phyloP scores from a whole-genome alignment of 1,140 invertebrate genomes.

The Bombus sibiricus region DNA sequence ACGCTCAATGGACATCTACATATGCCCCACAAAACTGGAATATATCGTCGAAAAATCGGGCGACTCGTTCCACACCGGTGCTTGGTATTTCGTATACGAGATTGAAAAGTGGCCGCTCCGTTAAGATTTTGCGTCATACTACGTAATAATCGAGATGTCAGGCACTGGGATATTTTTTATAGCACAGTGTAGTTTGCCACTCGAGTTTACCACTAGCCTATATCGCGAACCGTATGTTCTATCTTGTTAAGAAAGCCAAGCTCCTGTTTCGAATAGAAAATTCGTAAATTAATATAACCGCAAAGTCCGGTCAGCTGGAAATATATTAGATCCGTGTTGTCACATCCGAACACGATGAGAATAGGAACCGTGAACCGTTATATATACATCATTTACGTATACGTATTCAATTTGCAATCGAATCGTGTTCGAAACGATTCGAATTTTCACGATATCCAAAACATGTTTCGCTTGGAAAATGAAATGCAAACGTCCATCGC shows the following conservation, averaged over 20 bases:
- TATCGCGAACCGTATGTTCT: neutral
- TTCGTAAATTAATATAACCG: slow-evolving; percentile 23
- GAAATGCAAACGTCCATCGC: neutral
- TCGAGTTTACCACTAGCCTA: neutral
- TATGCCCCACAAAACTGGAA: slow-evolving; percentile 24
- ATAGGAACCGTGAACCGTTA: neutral
- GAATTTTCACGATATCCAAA: neutral
- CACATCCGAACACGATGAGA: neutral
- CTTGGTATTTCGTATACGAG: neutral
- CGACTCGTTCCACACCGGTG: neutral
- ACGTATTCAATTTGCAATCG: neutral
- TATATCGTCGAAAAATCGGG: slow-evolving; percentile 9
- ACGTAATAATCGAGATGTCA: neutral
- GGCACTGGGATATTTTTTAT: neutral
- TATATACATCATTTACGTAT: neutral
- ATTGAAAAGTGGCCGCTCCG: neutral
- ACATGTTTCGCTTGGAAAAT: neutral
- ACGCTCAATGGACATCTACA: slow-evolving; percentile 29
- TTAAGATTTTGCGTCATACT: neutral
- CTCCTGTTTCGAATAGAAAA: neutral
- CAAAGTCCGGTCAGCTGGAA: neutral
- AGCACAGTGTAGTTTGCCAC: neutral
- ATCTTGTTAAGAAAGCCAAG: neutral
- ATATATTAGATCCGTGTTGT: neutral
- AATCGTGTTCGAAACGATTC: no score